These are phyloP conservation scores for Bolinopsis microptera DNA, from an alignment of 37 sponge, comb jelly and placozoan genomes.

Conservation along the genomic window DNA sequence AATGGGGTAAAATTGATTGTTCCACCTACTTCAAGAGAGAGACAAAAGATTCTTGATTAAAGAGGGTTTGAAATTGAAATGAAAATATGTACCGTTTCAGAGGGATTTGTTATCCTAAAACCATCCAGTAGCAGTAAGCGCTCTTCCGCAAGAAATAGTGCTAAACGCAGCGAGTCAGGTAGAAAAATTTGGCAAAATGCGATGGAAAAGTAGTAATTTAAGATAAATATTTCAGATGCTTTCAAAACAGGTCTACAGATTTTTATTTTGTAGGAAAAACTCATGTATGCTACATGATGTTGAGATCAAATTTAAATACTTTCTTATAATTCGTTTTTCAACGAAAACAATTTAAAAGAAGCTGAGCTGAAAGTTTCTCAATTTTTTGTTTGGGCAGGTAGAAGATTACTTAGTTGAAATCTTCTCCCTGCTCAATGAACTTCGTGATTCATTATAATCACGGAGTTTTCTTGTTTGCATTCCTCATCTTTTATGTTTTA, in stretches of 20 bases:
- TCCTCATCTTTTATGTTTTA: too few species aligned
- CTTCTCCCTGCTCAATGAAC: background rate
- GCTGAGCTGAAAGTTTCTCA: background rate
- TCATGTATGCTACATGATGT: too few species aligned
- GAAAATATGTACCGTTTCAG: background rate
- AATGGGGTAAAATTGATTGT: background rate
- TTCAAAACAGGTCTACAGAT: too few species aligned
- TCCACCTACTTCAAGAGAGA: too few species aligned
- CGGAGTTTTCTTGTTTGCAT: background rate
- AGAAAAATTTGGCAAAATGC: background rate
- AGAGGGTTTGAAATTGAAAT: too few species aligned
- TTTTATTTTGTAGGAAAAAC: too few species aligned
- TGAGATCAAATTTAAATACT: too few species aligned
- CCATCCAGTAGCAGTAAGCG: slow-evolving; percentile 7
- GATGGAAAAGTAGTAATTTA: background rate
- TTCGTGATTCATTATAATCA: background rate
- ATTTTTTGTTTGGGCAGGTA: background rate
- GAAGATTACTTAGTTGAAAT: background rate
- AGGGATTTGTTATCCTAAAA: slow-evolving; percentile 51
- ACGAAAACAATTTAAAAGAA: too few species aligned
- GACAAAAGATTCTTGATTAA: too few species aligned
- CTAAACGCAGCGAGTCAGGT: slow-evolving; percentile 3
- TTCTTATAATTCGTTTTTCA: too few species aligned
- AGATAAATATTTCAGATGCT: background rate
- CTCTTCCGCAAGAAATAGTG: slow-evolving; percentile 35